Conservation (phyloP, 2,888 invertebrate genomes). For the Carpatolechia fugitivella region DNA sequence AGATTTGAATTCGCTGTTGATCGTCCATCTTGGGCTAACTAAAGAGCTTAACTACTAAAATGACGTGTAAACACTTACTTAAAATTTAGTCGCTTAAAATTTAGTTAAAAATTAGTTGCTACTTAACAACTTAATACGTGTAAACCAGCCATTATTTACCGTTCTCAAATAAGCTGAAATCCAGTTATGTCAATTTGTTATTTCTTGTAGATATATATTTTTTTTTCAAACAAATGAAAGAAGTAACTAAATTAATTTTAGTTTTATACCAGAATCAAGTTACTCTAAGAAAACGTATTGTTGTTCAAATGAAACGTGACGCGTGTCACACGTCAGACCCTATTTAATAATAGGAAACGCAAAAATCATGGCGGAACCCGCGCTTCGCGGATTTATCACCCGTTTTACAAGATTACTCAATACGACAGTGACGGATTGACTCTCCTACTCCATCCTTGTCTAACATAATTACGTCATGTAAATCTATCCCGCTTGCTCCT, state of each 20-base stretch:
- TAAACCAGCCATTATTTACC: no score
- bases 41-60: no score
- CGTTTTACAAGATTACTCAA: constrained; percentile 71
- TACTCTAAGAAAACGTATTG: constrained; percentile 24
- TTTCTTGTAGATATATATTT: no score
- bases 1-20: no score
- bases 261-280: neutral
- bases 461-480: constrained; percentile 26
- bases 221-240: no score
- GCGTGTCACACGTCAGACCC: constrained; percentile 45
- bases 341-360: constrained; percentile 57
- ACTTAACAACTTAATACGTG: no score
- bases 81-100: no score
- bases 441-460: constrained; percentile 45
- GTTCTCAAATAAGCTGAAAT: no score
- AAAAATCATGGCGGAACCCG: constrained; percentile 59
- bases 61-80: no score
- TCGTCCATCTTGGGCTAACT: no score
- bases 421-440: constrained; percentile 75
- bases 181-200: neutral
- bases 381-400: constrained; percentile 66
- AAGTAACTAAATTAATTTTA: no score
- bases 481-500: constrained; percentile 37
- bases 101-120: no score
- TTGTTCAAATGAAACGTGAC: constrained; percentile 35